Evolutionary conservation across 2,797 vertebrate genomes (phyloP).

Genomic region (Spea hammondii): DNA sequence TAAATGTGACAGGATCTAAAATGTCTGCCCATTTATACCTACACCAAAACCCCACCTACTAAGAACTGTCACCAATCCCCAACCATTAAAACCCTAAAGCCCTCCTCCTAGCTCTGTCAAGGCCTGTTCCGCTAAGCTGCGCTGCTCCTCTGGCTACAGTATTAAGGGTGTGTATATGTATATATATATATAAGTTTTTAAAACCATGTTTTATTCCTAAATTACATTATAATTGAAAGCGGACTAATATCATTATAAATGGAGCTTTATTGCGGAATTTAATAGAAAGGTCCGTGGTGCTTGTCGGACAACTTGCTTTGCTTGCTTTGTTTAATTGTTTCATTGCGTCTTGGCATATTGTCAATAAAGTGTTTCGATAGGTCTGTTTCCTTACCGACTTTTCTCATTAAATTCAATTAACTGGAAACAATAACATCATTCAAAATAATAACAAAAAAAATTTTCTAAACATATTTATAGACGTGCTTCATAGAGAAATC

Average conservation of each 20-base stretch:
- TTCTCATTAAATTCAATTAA: constrained; percentile 44
- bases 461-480: neutral
- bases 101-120: too few species aligned
- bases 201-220: neutral
- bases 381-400: constrained; percentile 1
- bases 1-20: too few species aligned
- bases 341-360: constrained; percentile 27
- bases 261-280: constrained; percentile 2
- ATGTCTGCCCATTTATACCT: too few species aligned
- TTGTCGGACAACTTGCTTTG: constrained; percentile 10
- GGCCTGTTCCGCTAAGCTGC: too few species aligned
- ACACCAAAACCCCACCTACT: too few species aligned
- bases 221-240: constrained; percentile 31
- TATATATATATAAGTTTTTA: too few species aligned
- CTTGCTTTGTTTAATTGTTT: constrained; percentile 39
- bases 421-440: constrained; percentile 31
- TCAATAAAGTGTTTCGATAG: constrained; percentile 34
- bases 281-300: constrained; percentile 19
- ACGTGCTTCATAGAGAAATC: neutral
- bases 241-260: constrained; percentile 11
- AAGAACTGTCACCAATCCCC: too few species aligned
- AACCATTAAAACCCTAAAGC: too few species aligned
- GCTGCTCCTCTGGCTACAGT: too few species aligned
- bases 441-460: constrained; percentile 25
- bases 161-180: too few species aligned